These are phyloP conservation scores for Pithys albifrons DNA, from an alignment of 2,113 vertebrate species.

Conservation along the genomic window DNA sequence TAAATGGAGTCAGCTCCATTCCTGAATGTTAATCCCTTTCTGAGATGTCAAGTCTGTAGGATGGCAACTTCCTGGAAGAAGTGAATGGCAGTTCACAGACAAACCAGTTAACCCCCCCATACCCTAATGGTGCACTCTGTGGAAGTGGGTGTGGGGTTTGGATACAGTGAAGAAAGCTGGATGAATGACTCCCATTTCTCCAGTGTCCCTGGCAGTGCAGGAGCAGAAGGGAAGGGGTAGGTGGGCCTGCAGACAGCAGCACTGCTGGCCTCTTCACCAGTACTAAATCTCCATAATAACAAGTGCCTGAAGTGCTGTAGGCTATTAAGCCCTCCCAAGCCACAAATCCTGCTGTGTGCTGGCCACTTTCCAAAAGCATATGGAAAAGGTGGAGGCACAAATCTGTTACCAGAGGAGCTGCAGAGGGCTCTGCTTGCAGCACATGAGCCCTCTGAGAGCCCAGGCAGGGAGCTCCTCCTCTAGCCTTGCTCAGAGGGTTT, in stretches of 20 bases:
- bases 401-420: background rate
- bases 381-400: background rate
- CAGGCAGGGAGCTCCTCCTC: background rate
- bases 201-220: background rate
- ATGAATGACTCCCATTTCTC: background rate
- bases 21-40: background rate
- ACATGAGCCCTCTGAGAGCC: background rate
- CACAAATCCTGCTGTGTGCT: background rate
- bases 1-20: background rate
- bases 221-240: background rate
- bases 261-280: background rate
- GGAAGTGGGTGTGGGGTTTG: background rate
- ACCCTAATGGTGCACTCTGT: background rate
- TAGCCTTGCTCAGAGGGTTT: background rate
- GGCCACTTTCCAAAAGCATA: background rate
- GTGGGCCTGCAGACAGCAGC: background rate
- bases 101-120: background rate
- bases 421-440: background rate
- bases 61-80: background rate
- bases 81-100: background rate
- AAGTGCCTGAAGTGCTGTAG: background rate
- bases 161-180: background rate
- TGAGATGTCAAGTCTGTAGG: background rate
- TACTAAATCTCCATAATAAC: background rate
- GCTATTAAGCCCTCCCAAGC: background rate